These are phyloP conservation scores for Fragum fragum DNA, from an alignment of 2,888 invertebrate genomes.

Conservation along the genomic window DNA sequence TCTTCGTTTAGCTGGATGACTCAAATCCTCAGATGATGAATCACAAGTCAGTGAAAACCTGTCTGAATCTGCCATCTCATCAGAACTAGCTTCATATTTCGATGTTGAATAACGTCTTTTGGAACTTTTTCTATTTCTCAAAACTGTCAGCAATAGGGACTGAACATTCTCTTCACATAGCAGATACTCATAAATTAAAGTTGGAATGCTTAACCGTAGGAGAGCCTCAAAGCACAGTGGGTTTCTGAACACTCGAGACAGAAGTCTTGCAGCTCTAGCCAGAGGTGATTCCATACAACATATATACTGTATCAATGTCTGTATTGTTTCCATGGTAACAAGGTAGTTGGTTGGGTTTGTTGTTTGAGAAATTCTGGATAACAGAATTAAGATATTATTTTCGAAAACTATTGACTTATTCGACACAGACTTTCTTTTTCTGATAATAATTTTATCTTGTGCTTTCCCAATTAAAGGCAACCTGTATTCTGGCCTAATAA, in stretches of 20 bases:
- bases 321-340: conserved; percentile 69
- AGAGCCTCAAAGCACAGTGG: conserved; percentile 78
- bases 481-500: not conserved
- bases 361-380: conserved; percentile 81
- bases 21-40: conserved; percentile 2
- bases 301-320: conserved; percentile 78
- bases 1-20: conserved; percentile 41
- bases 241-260: conserved; percentile 79
- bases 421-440: not conserved
- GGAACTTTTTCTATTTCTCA: not conserved
- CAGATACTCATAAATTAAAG: conserved; percentile 71
- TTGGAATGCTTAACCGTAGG: conserved; percentile 73
- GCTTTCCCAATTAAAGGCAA: not conserved
- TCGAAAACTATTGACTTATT: conserved; percentile 52
- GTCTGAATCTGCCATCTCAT: conserved; percentile 31
- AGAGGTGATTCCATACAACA: conserved; percentile 68
- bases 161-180: conserved; percentile 57
- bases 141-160: conserved; percentile 14
- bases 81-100: conserved; percentile 8
- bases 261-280: conserved; percentile 73
- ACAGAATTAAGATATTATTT: conserved; percentile 77
- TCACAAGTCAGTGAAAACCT: conserved; percentile 45
- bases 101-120: conserved; percentile 12
- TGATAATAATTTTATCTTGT: not conserved
- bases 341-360: conserved; percentile 74